phyloP scores from a whole-genome alignment of 2,888 invertebrate genomes.

The Lasioglossum calceatum region DNA sequence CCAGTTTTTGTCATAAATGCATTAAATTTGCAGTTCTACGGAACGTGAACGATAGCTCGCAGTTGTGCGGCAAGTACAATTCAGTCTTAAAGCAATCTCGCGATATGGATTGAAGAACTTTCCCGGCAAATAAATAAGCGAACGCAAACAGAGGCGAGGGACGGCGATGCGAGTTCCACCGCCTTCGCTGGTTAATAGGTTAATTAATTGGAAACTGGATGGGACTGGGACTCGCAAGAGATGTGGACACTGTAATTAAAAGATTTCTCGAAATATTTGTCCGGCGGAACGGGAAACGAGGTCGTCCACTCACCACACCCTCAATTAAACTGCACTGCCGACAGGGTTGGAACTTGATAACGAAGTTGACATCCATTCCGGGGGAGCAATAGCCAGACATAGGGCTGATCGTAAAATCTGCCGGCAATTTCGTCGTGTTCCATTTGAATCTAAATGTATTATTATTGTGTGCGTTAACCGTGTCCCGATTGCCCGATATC shows the following conservation, averaged over 20 bases:
- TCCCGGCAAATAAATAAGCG: background rate
- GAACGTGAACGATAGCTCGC: too few species aligned
- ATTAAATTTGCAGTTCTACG: too few species aligned
- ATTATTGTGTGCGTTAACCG: background rate
- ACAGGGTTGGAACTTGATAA: constrained; percentile 87
- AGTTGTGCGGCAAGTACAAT: background rate
- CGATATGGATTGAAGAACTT: background rate
- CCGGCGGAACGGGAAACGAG: constrained; percentile 16
- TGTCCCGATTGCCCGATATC: background rate
- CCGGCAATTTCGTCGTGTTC: constrained; percentile 83
- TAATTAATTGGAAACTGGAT: background rate
- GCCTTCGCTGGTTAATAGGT: background rate
- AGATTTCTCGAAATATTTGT: constrained; percentile 35
- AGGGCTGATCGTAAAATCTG: constrained; percentile 87
- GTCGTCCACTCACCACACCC: constrained; percentile 77
- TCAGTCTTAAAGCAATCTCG: background rate
- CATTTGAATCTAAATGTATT: constrained; percentile 85
- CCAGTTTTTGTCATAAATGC: too few species aligned
- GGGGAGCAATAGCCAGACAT: constrained; percentile 88
- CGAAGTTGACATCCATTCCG: constrained; percentile 87
- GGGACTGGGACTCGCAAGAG: background rate
- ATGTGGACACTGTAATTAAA: constrained; percentile 26
- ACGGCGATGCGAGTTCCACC: background rate
- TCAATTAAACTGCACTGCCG: constrained; percentile 82
- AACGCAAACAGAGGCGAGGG: background rate